A percentile compares a stretch with the other conserved stretches of the same genome.
These are phyloP conservation scores for Drosophila lacicola DNA, from an alignment of 2,888 invertebrate species.

Conservation along the genomic window DNA sequence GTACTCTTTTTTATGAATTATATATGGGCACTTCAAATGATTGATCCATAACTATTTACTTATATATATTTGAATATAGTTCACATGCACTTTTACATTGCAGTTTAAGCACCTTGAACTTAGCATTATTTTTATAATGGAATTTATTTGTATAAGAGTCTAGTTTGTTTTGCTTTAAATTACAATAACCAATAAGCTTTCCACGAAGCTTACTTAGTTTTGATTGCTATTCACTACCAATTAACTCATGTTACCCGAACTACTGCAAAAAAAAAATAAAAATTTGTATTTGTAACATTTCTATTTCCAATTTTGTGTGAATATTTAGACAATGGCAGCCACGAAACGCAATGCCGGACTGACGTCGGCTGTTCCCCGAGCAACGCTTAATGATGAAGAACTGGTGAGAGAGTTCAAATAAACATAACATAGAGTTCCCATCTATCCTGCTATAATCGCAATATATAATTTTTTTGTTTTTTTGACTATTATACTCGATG, in stretches of 20 bases:
- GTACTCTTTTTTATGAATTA: background rate
- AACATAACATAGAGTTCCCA: background rate
- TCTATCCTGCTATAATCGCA: background rate
- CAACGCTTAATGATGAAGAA: conserved; percentile 99
- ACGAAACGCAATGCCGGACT: conserved; percentile 98
- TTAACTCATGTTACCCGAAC: background rate
- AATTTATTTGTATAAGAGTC: conserved; percentile 25
- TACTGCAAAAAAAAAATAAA: background rate
- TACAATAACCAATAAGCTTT: conserved; percentile 2
- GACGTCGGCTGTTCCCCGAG: conserved; percentile 98
- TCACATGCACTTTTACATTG: too few relatives aligned
- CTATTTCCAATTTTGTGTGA: background rate
- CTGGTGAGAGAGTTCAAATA: conserved; percentile 90
- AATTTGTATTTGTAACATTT: background rate
- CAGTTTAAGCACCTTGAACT: too few relatives aligned
- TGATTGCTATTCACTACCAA: conserved; percentile 12
- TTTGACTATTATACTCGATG: background rate
- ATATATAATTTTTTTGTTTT: too few relatives aligned
- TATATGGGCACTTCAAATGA: too few relatives aligned
- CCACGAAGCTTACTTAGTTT: conserved; percentile 19
- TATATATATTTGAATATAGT: too few relatives aligned
- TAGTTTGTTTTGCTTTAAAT: conserved; percentile 30
- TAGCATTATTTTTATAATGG: background rate
- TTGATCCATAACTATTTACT: too few relatives aligned
- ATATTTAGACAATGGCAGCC: conserved; percentile 97